Percentiles rank a stretch among this genome's conserved stretches.
Evolutionary conservation across 1,140 invertebrate genomes (phyloP).

Genomic region (Condylostylus longicornis): DNA sequence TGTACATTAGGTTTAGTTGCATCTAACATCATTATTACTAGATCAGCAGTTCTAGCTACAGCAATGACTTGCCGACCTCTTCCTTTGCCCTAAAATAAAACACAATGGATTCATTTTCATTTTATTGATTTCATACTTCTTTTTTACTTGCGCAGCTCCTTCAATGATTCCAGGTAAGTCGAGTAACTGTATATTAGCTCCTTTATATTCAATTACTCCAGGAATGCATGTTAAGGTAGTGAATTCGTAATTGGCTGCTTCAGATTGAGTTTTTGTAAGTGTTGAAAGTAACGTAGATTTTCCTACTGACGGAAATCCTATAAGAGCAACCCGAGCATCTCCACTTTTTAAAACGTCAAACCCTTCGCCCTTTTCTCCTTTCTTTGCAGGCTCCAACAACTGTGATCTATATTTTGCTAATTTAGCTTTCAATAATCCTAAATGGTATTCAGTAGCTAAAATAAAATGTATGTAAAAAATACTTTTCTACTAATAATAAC

Average conservation of each 20-base stretch:
- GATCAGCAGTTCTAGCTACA: constrained; percentile 88
- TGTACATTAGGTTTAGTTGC: constrained; percentile 95
- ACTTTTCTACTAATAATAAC: constrained; percentile 18
- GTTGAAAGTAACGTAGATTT: constrained; percentile 91
- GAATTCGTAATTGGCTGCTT: constrained; percentile 96
- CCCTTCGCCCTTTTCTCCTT: constrained; percentile 95
- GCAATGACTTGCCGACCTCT: constrained; percentile 83
- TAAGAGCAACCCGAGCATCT: constrained; percentile 94
- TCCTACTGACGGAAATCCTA: constrained; percentile 94
- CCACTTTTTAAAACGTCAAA: constrained; percentile 99
- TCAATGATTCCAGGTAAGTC: constrained; percentile 97
- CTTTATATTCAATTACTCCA: constrained; percentile 95
- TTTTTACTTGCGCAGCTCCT: constrained; percentile 70
- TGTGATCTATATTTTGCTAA: constrained; percentile 94
- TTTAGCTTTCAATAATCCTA: constrained; percentile 96
- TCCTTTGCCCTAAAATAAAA: constrained; percentile 58
- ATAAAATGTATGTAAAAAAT: constrained; percentile 12
- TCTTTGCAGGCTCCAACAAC: constrained; percentile 86
- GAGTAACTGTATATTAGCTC: constrained; percentile 94
- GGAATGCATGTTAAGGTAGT: constrained; percentile 99
- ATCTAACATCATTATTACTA: constrained; percentile 98
- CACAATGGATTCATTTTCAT: background rate
- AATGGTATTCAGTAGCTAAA: constrained; percentile 96
- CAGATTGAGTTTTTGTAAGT: constrained; percentile 86
- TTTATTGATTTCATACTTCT: background rate